phyloP scores from a whole-genome alignment of 30 jellyfish, hydroid and myxozoan species.

The Phacellophora camtschatica region DNA sequence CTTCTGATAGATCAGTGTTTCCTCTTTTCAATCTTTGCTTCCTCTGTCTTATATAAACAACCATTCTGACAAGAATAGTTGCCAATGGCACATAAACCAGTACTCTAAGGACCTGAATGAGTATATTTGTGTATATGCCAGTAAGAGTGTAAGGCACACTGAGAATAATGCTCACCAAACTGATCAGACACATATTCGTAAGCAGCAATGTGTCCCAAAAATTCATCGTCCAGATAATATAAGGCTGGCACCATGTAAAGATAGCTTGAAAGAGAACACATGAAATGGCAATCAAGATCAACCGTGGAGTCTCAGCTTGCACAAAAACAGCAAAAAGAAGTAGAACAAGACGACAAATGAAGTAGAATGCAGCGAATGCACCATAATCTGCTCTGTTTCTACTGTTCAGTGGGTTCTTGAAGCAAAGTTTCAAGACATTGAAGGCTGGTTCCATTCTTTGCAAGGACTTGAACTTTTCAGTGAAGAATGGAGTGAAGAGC shows the following conservation, averaged over 20 bases:
- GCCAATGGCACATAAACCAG: slow-evolving; percentile 73
- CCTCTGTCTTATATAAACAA: slow-evolving; percentile 11
- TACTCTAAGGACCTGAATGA: neutral
- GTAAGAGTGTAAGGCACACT: slow-evolving; percentile 75
- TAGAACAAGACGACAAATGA: slow-evolving; percentile 68
- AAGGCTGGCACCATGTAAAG: slow-evolving; percentile 83
- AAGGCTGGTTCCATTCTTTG: slow-evolving; percentile 71
- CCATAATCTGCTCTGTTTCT: slow-evolving; percentile 33
- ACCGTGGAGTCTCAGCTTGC: slow-evolving; percentile 66
- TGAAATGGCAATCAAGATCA: slow-evolving; percentile 61
- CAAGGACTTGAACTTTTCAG: slow-evolving; percentile 9
- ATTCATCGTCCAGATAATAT: slow-evolving; percentile 75
- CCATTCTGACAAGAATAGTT: slow-evolving; percentile 20
- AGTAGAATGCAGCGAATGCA: slow-evolving; percentile 82
- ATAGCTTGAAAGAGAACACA: slow-evolving; percentile 64
- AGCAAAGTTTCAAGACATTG: slow-evolving; percentile 69
- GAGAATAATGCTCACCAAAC: slow-evolving; percentile 67
- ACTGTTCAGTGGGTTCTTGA: slow-evolving; percentile 43
- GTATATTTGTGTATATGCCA: neutral
- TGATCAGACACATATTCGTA: slow-evolving; percentile 70
- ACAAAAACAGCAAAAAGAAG: slow-evolving; percentile 50
- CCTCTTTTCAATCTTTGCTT: neutral
- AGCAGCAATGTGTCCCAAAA: slow-evolving; percentile 82
- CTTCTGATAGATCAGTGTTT: neutral
- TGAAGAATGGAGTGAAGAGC: slow-evolving; percentile 80